Base-by-base conservation (phyloP, 2,888 invertebrate genomes). In the Xestia sexstrigata region DNA sequence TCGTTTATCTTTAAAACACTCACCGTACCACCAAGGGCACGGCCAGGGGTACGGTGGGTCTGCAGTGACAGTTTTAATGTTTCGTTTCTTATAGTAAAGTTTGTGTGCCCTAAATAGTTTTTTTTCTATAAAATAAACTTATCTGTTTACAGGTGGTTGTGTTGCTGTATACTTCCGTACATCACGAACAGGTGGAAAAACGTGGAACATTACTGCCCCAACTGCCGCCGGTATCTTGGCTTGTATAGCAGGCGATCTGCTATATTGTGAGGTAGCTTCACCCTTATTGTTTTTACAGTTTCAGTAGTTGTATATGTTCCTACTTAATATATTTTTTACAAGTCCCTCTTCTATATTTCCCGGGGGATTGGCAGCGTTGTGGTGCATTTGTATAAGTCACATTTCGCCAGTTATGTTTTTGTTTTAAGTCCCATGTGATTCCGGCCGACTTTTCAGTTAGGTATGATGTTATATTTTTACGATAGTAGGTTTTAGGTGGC, bases 121-220 rank as follows among this genome's bases (percentile, higher is more conserved):
- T 52, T 49, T 23, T 30, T 23, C 5, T 30, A 30, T 26, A 17
- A 49, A 23, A 60, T 17, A 35, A 23, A n/a, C 2, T 70, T 45
- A 2, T 55, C 47, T 67, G 45, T 63, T 89, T 89, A 3, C 93
- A 96, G 96, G 96, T 96, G 96, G 96, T 70, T 96, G 82, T 96
- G 96, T 86, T 96, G 96, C 89, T 96, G 96, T 74, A 75, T 96
- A 49, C 69, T 96, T 55, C 96, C 96, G 0, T 96, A 96, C 83
- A 76, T 95, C 23, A 89, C 92, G 5, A 96, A 93, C 77, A 91
- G 93, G 73, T 96, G 96, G 96, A 96, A 95, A 83, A 95, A 96
- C 74, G 96, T 96, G 0, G 95, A 96, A 73, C 96, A 96, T 81
- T 93, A 94, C 74, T 96, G 96, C 76, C 96, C 96, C 0, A 93